Evolutionary conservation across 2,888 invertebrate species (phyloP).

Genomic region (Nomada goodeniana): DNA sequence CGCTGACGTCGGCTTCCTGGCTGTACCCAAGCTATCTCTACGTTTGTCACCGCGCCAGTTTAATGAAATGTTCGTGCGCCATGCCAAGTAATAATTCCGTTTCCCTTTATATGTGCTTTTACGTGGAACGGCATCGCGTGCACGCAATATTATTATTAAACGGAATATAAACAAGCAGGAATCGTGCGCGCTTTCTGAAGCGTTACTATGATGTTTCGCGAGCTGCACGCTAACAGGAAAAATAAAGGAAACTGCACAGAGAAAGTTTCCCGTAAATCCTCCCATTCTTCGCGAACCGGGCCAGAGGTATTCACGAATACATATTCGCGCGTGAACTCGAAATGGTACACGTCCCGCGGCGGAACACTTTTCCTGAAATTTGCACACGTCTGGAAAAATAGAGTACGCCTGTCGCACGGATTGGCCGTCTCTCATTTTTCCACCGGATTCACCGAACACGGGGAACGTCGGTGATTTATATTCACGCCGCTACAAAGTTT

Average conservation of each 20-base stretch:
- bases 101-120: background rate
- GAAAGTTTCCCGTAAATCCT: conserved; percentile 3
- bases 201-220: background rate
- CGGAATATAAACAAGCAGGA: background rate
- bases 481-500: conserved; percentile 39
- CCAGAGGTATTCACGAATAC: background rate
- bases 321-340: background rate
- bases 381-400: conserved; percentile 14
- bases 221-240: background rate
- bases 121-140: background rate
- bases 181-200: background rate
- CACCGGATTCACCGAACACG: conserved; percentile 25
- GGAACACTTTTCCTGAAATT: conserved; percentile 1
- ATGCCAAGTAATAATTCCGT: conserved; percentile 34
- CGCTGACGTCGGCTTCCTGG: conserved; percentile 69
- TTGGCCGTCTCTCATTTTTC: conserved; percentile 43
- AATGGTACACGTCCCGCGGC: no score
- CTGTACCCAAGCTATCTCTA: conserved; percentile 43
- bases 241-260: background rate
- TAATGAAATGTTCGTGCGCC: conserved; percentile 42
- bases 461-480: conserved; percentile 38
- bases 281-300: background rate
- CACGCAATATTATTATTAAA: background rate
- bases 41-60: conserved; percentile 43
- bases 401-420: conserved; percentile 28